phyloP scores from a whole-genome alignment of 53 echinoderm and acorn worm species.

The Patiria pectinifera region DNA sequence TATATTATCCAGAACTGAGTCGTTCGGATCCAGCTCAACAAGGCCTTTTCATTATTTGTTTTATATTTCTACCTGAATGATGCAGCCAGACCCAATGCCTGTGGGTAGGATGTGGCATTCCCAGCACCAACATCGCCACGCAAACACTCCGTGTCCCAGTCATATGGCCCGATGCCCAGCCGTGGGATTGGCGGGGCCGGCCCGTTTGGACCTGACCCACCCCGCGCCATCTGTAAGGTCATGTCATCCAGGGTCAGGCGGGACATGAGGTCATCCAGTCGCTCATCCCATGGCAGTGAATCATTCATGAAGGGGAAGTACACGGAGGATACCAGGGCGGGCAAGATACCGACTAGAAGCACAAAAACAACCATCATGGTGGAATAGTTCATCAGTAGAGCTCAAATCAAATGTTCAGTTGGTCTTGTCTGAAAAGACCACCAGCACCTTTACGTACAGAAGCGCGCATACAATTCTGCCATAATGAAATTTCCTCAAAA shows the following conservation, averaged over 20 bases:
- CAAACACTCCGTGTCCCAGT: constrained; percentile 93
- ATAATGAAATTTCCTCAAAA: too few relatives aligned
- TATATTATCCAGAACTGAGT: neutral
- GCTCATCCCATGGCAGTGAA: constrained; percentile 88
- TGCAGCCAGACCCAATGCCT: constrained; percentile 90
- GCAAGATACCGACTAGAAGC: neutral
- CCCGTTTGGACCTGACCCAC: constrained; percentile 81
- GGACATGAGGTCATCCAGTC: constrained; percentile 76
- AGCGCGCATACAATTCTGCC: too few relatives aligned
- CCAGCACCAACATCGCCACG: constrained; percentile 82
- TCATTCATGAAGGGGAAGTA: constrained; percentile 79
- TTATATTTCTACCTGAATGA: constrained; percentile 76
- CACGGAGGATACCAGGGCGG: neutral
- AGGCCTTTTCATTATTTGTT: neutral
- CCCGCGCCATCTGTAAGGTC: constrained; percentile 79
- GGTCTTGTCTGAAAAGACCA: too few relatives aligned
- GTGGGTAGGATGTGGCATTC: constrained; percentile 92
- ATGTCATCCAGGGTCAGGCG: constrained; percentile 47
- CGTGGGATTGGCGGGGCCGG: constrained; percentile 86
- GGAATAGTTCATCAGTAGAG: too few relatives aligned
- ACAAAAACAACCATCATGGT: neutral
- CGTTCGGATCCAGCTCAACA: neutral
- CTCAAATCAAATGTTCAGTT: too few relatives aligned
- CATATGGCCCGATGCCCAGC: constrained; percentile 78
- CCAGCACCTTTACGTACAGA: too few relatives aligned